Evolutionary conservation across 1,140 invertebrate genomes (phyloP).

Genomic region (Musca vetustissima): DNA sequence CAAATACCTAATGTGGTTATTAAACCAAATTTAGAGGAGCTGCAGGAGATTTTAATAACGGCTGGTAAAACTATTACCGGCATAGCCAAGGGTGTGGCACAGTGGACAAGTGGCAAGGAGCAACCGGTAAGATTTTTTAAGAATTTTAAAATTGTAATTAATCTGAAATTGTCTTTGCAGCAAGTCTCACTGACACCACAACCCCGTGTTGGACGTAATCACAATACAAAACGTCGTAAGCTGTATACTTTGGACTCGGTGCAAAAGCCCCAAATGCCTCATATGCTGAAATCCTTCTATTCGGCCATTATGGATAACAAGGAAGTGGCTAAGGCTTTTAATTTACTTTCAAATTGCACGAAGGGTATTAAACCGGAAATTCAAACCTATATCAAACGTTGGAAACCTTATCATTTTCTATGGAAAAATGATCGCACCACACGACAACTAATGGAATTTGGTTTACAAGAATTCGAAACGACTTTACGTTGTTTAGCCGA

Average conservation of each 20-base stretch:
- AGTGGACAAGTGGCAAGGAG: conserved; percentile 79
- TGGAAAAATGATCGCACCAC: conserved; percentile 84
- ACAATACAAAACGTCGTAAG: conserved; percentile 64
- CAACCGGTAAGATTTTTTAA: conserved; percentile 43
- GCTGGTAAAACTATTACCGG: conserved; percentile 83
- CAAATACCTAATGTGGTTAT: conserved; percentile 86
- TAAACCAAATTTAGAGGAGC: conserved; percentile 85
- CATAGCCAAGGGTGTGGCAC: conserved; percentile 85
- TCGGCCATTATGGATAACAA: conserved; percentile 89
- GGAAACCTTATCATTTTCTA: conserved; percentile 83
- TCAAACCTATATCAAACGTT: conserved; percentile 70
- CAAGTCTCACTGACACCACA: conserved; percentile 53
- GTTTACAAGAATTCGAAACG: conserved; percentile 79
- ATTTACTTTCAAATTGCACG: conserved; percentile 78
- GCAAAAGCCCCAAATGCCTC: conserved; percentile 74
- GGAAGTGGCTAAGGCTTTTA: conserved; percentile 84
- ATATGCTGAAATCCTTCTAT: conserved; percentile 84
- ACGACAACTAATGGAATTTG: conserved; percentile 74
- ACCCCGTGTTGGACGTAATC: conserved; percentile 52
- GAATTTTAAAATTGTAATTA: too few species aligned
- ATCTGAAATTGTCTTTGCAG: conserved; percentile 27
- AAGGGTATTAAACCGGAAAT: conserved; percentile 75
- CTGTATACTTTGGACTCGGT: conserved; percentile 77
- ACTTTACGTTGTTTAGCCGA: conserved; percentile 79
- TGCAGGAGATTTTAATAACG: conserved; percentile 82